Percentiles rank a stretch among this genome's conserved stretches.
Evolutionary conservation across 2,113 vertebrate genomes (phyloP).

Genomic region (Callopanchax toddi): DNA sequence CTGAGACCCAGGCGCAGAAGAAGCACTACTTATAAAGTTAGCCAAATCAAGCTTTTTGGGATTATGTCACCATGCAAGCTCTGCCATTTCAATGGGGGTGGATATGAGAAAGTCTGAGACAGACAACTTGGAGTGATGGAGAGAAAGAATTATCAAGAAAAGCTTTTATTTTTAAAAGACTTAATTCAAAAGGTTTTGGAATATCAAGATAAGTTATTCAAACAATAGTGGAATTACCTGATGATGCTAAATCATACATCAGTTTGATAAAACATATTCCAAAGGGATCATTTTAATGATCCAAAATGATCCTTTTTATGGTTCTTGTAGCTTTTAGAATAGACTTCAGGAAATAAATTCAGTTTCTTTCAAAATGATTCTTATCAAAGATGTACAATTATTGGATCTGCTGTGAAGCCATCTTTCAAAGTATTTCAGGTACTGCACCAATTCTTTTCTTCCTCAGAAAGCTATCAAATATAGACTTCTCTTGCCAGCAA

Average conservation of each 20-base stretch:
- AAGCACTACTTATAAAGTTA: conserved; percentile 82
- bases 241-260: background rate
- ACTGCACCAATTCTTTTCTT: conserved; percentile 18
- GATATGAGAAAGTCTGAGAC: conserved; percentile 24
- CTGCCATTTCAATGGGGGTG: conserved; percentile 64
- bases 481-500: conserved; percentile 3
- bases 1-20: conserved; percentile 76
- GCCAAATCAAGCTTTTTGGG: conserved; percentile 79
- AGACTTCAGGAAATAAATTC: background rate
- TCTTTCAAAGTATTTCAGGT: conserved; percentile 26
- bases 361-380: background rate
- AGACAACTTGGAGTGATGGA: conserved; percentile 29
- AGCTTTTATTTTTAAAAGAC: conserved; percentile 3
- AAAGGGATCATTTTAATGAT: background rate
- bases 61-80: conserved; percentile 75
- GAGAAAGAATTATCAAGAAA: conserved; percentile 9
- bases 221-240: background rate
- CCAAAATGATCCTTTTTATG: background rate
- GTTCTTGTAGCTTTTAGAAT: background rate
- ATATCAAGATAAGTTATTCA: background rate
- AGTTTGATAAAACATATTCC: background rate
- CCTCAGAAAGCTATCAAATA: conserved; percentile 32
- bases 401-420: conserved; percentile 11
- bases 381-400: background rate
- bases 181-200: background rate